These are phyloP conservation scores for Tromatobia lineatoria DNA, from an alignment of 2,888 invertebrate species.

Conservation along the genomic window DNA sequence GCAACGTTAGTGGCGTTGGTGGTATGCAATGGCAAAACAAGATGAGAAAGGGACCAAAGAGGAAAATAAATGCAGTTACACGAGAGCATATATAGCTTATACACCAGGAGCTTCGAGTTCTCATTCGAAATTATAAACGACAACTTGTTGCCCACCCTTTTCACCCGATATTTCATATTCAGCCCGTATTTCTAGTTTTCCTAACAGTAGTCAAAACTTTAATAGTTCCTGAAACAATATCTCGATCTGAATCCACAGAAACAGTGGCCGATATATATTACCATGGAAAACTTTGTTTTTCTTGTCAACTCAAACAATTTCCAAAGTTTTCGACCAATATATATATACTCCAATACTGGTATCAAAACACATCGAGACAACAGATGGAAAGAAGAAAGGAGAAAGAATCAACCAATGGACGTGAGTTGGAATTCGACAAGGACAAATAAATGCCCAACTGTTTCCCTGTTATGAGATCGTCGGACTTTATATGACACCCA, in stretches of 20 bases:
- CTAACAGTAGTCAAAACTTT: neutral
- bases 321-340: neutral
- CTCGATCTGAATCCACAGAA: neutral
- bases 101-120: neutral
- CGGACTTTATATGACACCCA: neutral
- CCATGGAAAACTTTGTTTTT: neutral
- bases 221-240: neutral
- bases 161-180: neutral
- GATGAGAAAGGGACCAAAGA: conserved; percentile 9
- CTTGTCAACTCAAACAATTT: neutral
- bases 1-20: conserved; percentile 6
- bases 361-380: neutral
- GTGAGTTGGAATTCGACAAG: neutral
- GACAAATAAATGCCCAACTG: neutral
- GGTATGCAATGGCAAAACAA: conserved; percentile 4
- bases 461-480: neutral
- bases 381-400: neutral
- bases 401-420: neutral
- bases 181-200: neutral
- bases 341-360: neutral
- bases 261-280: neutral
- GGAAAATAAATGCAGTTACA: conserved; percentile 25
- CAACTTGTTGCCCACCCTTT: conserved; percentile 17
- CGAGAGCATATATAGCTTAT: neutral
- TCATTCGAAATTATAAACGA: conserved; percentile 16